Evolutionary conservation across 1,140 invertebrate species (phyloP).

Genomic region (Himalopsyche phryganea): DNA sequence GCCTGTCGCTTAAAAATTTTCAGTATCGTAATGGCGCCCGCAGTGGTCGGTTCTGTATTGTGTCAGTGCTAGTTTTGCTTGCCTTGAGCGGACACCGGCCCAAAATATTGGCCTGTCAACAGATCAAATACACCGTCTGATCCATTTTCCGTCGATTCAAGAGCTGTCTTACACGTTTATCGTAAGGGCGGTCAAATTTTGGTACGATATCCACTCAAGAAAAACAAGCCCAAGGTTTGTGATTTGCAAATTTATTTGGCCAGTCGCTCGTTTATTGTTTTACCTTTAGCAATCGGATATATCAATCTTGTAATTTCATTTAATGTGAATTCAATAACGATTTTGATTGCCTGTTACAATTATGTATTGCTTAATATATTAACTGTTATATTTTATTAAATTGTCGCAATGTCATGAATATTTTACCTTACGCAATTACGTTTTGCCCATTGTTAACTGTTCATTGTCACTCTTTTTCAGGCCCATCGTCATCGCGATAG

Average conservation of each 20-base stretch:
- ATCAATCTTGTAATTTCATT: too few species aligned
- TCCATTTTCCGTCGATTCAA: too few species aligned
- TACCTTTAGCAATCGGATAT: too few species aligned
- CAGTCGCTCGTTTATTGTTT: too few species aligned
- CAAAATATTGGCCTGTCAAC: constrained; percentile 55
- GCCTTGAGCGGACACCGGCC: constrained; percentile 55
- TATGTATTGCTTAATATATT: too few species aligned
- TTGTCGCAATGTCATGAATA: constrained; percentile 36
- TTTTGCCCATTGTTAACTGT: too few species aligned
- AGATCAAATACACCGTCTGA: constrained; percentile 40
- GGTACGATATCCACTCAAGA: constrained; percentile 54
- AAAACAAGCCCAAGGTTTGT: constrained; percentile 53
- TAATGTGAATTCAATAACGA: too few species aligned
- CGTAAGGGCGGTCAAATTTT: constrained; percentile 50
- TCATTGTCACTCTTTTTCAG: constrained; percentile 13
- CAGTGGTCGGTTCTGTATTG: constrained; percentile 43
- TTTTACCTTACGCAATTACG: too few species aligned
- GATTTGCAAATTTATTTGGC: constrained; percentile 32
- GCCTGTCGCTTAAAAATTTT: constrained; percentile 38
- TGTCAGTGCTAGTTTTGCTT: constrained; percentile 44
- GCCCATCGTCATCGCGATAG: constrained; percentile 8
- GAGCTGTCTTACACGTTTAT: constrained; percentile 41
- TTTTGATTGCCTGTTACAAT: too few species aligned
- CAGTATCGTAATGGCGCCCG: constrained; percentile 54
- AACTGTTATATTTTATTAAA: constrained; percentile 37